Evolutionary conservation across 2,797 vertebrate genomes (phyloP).

Genomic region (Lagorchestes hirsutus): DNA sequence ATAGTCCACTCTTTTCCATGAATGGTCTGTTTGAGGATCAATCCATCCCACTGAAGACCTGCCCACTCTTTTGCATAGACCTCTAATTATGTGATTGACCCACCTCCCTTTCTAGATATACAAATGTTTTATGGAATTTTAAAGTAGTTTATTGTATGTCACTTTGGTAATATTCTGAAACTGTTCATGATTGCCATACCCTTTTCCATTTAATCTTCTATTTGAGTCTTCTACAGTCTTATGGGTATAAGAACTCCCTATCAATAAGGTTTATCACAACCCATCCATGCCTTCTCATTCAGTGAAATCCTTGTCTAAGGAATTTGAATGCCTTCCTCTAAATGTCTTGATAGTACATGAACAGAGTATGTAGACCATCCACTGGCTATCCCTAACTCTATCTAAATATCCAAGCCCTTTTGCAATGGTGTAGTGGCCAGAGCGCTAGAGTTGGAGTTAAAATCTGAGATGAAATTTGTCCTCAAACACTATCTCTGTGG

Average conservation of each 20-base stretch:
- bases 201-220: neutral
- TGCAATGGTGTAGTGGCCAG: neutral
- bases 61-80: too few species aligned
- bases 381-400: neutral
- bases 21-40: too few species aligned
- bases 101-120: too few species aligned
- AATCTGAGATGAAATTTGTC: neutral
- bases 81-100: too few species aligned
- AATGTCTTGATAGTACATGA: neutral
- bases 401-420: neutral
- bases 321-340: neutral
- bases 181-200: neutral
- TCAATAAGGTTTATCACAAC: neutral
- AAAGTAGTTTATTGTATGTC: neutral
- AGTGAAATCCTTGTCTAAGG: neutral
- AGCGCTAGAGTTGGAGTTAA: neutral
- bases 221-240: neutral
- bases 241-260: too few species aligned
- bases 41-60: too few species aligned
- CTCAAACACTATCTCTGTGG: neutral
- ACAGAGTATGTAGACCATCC: neutral
- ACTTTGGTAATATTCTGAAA: neutral
- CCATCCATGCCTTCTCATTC: neutral
- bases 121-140: neutral
- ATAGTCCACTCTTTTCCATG: too few species aligned